These are phyloP conservation scores for Tauraco hartlaubi DNA, from an alignment of 2,797 vertebrate species.

Conservation along the genomic window DNA sequence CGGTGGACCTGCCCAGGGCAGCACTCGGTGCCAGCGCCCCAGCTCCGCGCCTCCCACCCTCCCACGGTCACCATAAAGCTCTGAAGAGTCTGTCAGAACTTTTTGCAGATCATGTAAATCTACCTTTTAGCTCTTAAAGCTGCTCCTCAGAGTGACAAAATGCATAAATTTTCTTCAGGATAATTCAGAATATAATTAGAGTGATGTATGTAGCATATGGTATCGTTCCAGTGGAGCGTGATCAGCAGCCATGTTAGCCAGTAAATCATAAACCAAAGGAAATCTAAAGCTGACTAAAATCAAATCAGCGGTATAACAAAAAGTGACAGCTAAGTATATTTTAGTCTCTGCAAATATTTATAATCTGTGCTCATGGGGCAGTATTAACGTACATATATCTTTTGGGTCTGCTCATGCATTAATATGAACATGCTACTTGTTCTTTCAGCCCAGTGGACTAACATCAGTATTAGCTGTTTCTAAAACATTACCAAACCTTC, in stretches of 20 bases:
- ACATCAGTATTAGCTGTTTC: conserved; percentile 35
- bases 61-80: neutral
- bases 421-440: conserved; percentile 39
- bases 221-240: neutral
- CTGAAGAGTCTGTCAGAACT: neutral
- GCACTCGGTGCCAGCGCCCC: rapidly evolving
- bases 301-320: conserved; percentile 43
- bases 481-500: conserved; percentile 14
- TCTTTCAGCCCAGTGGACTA: conserved; percentile 44
- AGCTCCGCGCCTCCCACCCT: rapidly evolving
- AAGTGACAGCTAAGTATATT: conserved; percentile 31
- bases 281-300: conserved; percentile 44
- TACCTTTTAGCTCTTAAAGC: neutral
- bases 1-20: neutral
- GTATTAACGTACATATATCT: neutral
- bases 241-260: conserved; percentile 17
- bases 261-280: conserved; percentile 4
- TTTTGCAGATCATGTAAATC: neutral
- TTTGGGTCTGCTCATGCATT: conserved; percentile 50
- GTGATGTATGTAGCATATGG: neutral
- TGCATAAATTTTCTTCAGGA: neutral
- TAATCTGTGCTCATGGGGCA: conserved; percentile 15
- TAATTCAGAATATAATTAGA: neutral
- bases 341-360: conserved; percentile 61
- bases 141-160: neutral